Evolutionary conservation across 2,113 vertebrate genomes (phyloP), one percentile per base, ranked within the genome.

Genomic region (Dendrocopos noguchii): DNA sequence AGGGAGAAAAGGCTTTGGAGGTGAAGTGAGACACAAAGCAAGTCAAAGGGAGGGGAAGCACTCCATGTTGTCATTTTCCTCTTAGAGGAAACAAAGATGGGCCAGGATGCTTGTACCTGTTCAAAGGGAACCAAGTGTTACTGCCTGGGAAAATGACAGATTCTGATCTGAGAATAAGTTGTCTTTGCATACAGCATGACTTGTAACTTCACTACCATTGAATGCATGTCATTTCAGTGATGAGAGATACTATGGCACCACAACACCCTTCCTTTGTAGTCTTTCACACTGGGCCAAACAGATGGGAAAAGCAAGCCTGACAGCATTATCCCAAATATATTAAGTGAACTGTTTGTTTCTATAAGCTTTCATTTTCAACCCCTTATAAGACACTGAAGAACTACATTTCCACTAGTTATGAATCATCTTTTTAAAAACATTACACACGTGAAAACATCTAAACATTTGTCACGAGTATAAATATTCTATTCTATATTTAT

Each of bases 401-500:
- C 27, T 42, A 28, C 18, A 27, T 64, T 88, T 90, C 47, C 33
- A 29, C 25, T 63, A 55, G 19, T 83, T 92, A 60, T 60, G 61
- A 95, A 94, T 91, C 8, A 20, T 68, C 5, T 89, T 84, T 88
- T 91, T 36, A 84, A 89, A 88, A 84, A 87, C 22, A 56, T 52
- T 65, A 42, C 39, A 76, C 22, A 65, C 8, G 10, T 84, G 60
- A 93, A 82, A 92, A 39, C 57, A 89, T 78, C 19, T 28, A 84
- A 94, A 85, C 63, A 74, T 24, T 84, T 39, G 78, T 72, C 46
- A 72, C 56, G 47, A 56, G 91, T 95, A 70, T 86, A 93, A 95
- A 87, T 84, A 90, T 24, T 46, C 82, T 95, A 66, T 42, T 70
- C 91, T 93, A 7, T 70, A 94, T 93, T 94, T 94, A 80, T 70